Percentiles rank a stretch among this genome's conserved stretches.
Conservation (phyloP, 1,140 invertebrate species). For the Bilobella aurantiaca region DNA sequence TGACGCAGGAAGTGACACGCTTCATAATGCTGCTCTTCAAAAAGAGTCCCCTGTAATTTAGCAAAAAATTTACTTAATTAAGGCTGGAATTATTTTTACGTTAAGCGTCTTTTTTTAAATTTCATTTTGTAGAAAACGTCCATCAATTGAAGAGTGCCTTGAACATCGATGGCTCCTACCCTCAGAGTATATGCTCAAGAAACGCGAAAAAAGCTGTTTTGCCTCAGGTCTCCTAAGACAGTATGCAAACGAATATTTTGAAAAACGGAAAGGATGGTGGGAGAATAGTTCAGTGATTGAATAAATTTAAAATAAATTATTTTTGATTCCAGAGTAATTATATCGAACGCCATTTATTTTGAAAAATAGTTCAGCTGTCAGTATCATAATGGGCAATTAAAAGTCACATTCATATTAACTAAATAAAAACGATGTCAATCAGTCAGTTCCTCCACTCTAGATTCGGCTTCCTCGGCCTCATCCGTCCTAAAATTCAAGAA, state of each 20-base stretch:
- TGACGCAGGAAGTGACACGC: constrained; percentile 83
- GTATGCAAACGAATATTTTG: neutral
- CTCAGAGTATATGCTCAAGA: constrained; percentile 84
- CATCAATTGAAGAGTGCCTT: constrained; percentile 81
- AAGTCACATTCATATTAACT: too few relatives aligned
- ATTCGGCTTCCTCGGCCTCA: neutral
- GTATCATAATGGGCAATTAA: too few relatives aligned
- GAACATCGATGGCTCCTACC: constrained; percentile 90
- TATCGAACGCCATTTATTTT: too few relatives aligned
- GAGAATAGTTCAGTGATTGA: too few relatives aligned
- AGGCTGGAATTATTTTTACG: neutral
- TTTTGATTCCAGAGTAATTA: too few relatives aligned
- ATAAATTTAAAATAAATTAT: too few relatives aligned
- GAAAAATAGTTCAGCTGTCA: too few relatives aligned
- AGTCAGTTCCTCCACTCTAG: neutral
- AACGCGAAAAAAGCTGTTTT: constrained; percentile 37
- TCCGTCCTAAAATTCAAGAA: neutral
- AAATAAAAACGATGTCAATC: neutral
- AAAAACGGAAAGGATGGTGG: neutral
- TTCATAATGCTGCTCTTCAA: constrained; percentile 94
- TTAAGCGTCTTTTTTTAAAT: constrained; percentile 7
- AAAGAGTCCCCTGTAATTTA: constrained; percentile 68
- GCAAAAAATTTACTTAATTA: neutral
- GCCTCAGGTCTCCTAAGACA: neutral
- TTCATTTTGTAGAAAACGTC: constrained; percentile 64